Evolutionary conservation across 1,140 invertebrate genomes (phyloP).

Genomic region (Drosophila equinoxialis): DNA sequence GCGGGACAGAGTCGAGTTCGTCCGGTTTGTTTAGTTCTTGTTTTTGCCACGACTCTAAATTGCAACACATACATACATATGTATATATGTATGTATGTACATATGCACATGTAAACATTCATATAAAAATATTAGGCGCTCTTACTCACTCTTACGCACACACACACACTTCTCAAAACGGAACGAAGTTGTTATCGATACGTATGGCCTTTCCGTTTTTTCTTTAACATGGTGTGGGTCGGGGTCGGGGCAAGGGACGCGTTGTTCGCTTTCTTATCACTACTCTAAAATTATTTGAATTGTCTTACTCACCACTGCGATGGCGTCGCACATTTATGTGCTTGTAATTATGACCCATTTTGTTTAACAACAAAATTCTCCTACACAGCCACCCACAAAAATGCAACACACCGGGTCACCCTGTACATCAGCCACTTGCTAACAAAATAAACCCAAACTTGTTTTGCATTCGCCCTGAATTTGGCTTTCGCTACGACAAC

Average conservation of each 20-base stretch:
- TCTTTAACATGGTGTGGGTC: slow-evolving; percentile 27
- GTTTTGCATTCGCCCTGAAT: background rate
- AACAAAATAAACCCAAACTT: background rate
- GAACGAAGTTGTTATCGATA: slow-evolving; percentile 16
- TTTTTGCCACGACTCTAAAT: slow-evolving; percentile 36
- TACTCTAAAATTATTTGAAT: slow-evolving; percentile 23
- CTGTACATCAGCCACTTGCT: slow-evolving; percentile 33
- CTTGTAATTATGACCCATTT: slow-evolving; percentile 56
- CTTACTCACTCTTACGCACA: slow-evolving; percentile 12
- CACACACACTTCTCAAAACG: slow-evolving; percentile 24
- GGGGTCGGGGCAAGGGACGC: background rate
- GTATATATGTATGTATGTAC: too few relatives aligned
- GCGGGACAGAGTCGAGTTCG: background rate
- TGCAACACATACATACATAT: slow-evolving; percentile 9
- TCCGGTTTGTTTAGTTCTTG: slow-evolving; percentile 47
- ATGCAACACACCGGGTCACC: slow-evolving; percentile 14
- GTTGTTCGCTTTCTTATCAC: slow-evolving; percentile 28
- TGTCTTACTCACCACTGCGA: slow-evolving; percentile 58
- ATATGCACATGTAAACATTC: slow-evolving; percentile 1
- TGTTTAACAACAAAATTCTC: slow-evolving; percentile 8
- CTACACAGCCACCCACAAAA: background rate
- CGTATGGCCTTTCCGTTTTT: slow-evolving; percentile 21
- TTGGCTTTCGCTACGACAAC: background rate
- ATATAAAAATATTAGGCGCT: slow-evolving; percentile 29
- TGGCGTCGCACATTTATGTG: slow-evolving; percentile 33